Conservation (phyloP, 2,113 vertebrate species). For the Tachycineta bicolor region DNA sequence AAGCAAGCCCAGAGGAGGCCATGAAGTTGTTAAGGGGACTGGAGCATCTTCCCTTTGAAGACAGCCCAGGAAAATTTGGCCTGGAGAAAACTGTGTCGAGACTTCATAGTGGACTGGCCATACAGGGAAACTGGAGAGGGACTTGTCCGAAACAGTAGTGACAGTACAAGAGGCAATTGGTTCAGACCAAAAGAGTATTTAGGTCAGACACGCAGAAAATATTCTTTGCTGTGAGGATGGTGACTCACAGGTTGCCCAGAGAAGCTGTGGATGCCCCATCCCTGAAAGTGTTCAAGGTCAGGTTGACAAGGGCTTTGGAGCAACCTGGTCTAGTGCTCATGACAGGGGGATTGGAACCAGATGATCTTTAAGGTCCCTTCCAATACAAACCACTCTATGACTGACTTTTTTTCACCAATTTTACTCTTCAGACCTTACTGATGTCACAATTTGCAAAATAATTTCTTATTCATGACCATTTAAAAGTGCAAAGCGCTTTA, state of each 20-base stretch:
- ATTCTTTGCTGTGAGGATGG: not conserved
- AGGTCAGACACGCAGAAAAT: not conserved
- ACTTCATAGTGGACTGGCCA: rapidly evolving
- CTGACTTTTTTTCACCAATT: not conserved
- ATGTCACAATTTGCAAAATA: not conserved
- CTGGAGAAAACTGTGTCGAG: not conserved
- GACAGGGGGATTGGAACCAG: not conserved
- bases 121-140: not conserved
- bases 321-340: not conserved
- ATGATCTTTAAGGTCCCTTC: not conserved
- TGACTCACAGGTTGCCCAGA: not conserved
- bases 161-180: not conserved
- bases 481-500: not conserved
- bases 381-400: not conserved
- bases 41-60: not conserved
- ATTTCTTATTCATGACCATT: not conserved
- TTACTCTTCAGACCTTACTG: not conserved
- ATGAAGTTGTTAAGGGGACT: not conserved
- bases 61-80: not conserved
- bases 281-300: not conserved
- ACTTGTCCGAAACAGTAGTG: rapidly evolving
- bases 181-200: not conserved
- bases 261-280: not conserved
- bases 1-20: not conserved
- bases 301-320: not conserved